Base-by-base conservation (phyloP, 2,888 invertebrate genomes). In the Drosophila neonasuta region DNA sequence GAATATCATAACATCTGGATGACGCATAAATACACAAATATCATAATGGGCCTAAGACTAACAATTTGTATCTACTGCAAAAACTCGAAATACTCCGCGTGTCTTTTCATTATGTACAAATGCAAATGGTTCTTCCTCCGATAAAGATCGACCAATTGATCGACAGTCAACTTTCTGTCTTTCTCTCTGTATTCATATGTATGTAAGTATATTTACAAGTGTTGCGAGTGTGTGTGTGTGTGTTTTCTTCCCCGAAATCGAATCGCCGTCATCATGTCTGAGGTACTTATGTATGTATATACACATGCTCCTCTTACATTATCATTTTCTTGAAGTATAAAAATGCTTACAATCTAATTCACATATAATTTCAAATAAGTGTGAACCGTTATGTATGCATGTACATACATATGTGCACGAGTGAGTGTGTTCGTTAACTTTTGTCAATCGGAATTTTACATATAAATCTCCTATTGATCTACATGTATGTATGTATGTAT, bases 211-310 rank as follows among this genome's bases (percentile, higher is more conserved):
- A 64, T 62, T 73, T 71, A 74, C 71, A 71, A 11, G 52, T 68
- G 44, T 68, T 68, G 54, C 45, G 9, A 39, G 15, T 45, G 48
- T 36, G 50, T 41, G 20, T 44, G 46, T 17, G 17, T 17, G 8
- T 9, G n/a, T 29, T 24, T 52, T 15, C 44, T 55, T 15, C 50
- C 56, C 24, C 24, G 24, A 59, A 63, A 65, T 71, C 34, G 29
- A 68, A 44, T 84, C 79, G 81, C 75, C 71, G 66, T 45, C 70
- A 54, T 44, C 49, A 74, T 71, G 75, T 60, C 76, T 66, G 73
- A 73, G 76, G 71, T 73, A 73, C 73, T 71, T 75, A 66, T 71
- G 60, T 75, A 66, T 71, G 60, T 67, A 50, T 56, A 52, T 58
- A 68, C 61, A 68, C 34, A 20, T 52, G 41, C 51, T 54, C 9